Evolutionary conservation across 2,113 vertebrate species (phyloP).

Genomic region (Microtus oregoni): DNA sequence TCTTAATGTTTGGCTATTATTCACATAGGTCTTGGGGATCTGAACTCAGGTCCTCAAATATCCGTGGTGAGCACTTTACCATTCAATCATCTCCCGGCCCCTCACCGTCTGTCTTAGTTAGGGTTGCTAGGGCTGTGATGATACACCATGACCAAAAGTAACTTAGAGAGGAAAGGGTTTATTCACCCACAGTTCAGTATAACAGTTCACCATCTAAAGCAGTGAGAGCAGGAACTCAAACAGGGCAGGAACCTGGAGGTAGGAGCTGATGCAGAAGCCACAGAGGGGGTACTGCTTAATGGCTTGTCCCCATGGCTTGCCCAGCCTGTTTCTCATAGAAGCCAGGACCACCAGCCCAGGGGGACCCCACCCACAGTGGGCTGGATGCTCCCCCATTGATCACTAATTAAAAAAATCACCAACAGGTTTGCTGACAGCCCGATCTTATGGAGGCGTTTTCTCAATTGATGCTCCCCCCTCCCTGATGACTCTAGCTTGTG

Average conservation of each 20-base stretch:
- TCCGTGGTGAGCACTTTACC: background rate
- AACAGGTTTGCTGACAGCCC: background rate
- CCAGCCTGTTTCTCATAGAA: background rate
- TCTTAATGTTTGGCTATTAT: background rate
- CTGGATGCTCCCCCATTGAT: background rate
- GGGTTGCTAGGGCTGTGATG: background rate
- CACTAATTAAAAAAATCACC: background rate
- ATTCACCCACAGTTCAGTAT: background rate
- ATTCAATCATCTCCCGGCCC: background rate
- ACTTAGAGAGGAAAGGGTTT: background rate
- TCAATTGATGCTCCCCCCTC: background rate
- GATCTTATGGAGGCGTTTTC: background rate
- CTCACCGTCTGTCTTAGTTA: background rate
- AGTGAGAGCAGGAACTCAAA: background rate
- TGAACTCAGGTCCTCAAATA: background rate
- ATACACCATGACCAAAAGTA: background rate
- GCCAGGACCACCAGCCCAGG: background rate
- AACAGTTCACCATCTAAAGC: background rate
- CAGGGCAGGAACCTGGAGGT: background rate
- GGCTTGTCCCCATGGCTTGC: background rate
- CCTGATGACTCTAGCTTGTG: background rate
- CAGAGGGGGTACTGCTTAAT: background rate
- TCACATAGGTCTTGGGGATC: background rate
- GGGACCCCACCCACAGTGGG: background rate
- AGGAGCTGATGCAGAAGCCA: background rate